Evolutionary conservation across 2,797 vertebrate species (phyloP).

Genomic region (Cyclura pinguis): DNA sequence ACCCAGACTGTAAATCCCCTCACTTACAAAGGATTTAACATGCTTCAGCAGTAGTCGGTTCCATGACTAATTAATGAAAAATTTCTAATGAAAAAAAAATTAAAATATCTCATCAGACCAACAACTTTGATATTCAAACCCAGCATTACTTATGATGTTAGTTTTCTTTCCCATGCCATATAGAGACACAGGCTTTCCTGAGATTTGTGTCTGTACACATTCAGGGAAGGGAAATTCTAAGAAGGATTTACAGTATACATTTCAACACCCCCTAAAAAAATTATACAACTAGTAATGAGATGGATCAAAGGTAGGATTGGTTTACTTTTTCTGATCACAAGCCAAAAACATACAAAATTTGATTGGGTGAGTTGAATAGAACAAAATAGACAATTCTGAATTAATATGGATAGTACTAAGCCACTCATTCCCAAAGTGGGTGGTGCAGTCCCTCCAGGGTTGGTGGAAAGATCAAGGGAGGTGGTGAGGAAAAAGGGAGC

Average conservation of each 20-base stretch:
- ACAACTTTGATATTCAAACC: neutral
- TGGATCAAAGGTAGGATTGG: too few species aligned
- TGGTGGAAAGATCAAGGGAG: too few species aligned
- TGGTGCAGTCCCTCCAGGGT: too few species aligned
- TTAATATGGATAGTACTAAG: neutral
- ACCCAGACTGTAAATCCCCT: conserved; percentile 39
- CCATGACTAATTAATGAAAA: conserved; percentile 67
- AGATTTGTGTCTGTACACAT: neutral
- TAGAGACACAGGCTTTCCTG: neutral
- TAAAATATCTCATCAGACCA: neutral
- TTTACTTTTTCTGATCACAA: neutral
- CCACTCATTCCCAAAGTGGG: too few species aligned
- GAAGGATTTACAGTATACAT: neutral
- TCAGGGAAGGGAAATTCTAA: neutral
- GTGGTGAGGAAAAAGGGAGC: too few species aligned
- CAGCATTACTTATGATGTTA: neutral
- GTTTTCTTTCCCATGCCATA: neutral
- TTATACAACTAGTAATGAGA: too few species aligned
- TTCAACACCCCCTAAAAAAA: too few species aligned
- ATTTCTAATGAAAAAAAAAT: neutral
- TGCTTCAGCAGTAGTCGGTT: conserved; percentile 59
- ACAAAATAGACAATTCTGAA: neutral
- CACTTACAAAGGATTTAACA: conserved; percentile 50
- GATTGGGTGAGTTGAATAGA: neutral
- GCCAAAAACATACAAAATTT: neutral